A percentile compares a stretch with the other conserved stretches of the same genome.
Conservation (phyloP, 2,113 vertebrate genomes). For the Malurus elegans region DNA sequence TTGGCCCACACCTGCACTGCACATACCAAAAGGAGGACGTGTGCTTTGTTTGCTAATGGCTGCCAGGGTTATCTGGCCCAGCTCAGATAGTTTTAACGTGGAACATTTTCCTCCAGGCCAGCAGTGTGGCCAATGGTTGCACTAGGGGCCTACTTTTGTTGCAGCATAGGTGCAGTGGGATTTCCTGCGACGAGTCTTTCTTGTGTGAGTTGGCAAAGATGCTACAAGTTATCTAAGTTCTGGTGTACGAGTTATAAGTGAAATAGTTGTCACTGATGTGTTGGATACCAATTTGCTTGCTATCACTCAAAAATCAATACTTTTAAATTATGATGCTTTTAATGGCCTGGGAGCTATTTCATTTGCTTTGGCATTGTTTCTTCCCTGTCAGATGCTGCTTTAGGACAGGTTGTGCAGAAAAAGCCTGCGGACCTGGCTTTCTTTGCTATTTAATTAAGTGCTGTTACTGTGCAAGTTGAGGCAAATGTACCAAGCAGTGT, state of each 20-base stretch:
- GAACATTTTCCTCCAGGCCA: neutral
- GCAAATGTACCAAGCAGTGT: neutral
- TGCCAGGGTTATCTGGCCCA: neutral
- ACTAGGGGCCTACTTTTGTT: neutral
- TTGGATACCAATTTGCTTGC: neutral
- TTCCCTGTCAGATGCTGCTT: neutral
- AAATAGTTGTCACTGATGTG: neutral
- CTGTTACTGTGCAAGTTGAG: slow-evolving; percentile 49
- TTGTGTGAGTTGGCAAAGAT: neutral
- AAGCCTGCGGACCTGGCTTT: slow-evolving; percentile 28
- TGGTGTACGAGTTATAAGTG: neutral
- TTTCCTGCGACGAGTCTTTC: neutral
- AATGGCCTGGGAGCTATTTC: neutral
- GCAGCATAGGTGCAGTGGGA: neutral
- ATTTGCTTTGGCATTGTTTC: slow-evolving; percentile 8
- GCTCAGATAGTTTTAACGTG: neutral
- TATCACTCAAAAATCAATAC: neutral
- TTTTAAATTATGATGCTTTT: neutral
- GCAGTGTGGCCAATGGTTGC: neutral
- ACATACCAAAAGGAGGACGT: neutral
- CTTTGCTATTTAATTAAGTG: slow-evolving; percentile 44
- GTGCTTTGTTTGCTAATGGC: neutral
- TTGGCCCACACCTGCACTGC: neutral
- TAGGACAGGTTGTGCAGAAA: slow-evolving; percentile 5
- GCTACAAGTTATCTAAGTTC: neutral